These are phyloP conservation scores for Aricia artaxerxes DNA, from an alignment of 2,888 invertebrate species.

Conservation along the genomic window DNA sequence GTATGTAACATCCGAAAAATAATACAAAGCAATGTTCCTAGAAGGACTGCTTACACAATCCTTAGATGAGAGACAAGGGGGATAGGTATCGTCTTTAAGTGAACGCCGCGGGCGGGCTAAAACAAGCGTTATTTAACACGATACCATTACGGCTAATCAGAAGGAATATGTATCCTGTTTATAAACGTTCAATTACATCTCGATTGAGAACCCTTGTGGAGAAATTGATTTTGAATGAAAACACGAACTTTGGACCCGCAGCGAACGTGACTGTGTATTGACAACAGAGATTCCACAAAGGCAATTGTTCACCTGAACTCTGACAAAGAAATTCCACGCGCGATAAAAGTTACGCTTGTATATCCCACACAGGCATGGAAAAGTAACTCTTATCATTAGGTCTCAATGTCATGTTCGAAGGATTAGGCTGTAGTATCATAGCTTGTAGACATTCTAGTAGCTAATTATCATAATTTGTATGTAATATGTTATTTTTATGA, in stretches of 20 bases:
- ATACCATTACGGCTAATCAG: constrained; percentile 2
- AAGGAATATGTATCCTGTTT: not conserved
- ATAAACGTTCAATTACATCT: constrained; percentile 17
- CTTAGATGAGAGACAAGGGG: not conserved
- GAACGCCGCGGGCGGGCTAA: not conserved
- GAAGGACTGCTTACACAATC: not conserved
- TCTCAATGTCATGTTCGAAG: not conserved
- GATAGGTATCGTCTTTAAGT: not conserved
- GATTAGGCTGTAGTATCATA: not conserved
- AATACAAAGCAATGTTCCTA: not conserved
- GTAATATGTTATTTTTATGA: not conserved
- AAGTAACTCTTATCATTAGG: not conserved
- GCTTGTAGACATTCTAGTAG: not conserved
- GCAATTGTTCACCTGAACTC: constrained; percentile 32
- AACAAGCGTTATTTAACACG: constrained; percentile 12
- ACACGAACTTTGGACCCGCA: constrained; percentile 39
- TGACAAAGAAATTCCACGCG: constrained; percentile 28
- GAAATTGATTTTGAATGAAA: constrained; percentile 40
- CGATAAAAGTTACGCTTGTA: not conserved
- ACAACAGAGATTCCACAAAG: constrained; percentile 35
- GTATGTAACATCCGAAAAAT: not conserved
- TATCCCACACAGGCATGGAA: not conserved
- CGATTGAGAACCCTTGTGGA: constrained; percentile 24
- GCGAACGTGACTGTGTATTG: constrained; percentile 31
- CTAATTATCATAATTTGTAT: not conserved